Evolutionary conservation across 1,140 invertebrate genomes (phyloP).

Genomic region (Neodiprion virginianus): DNA sequence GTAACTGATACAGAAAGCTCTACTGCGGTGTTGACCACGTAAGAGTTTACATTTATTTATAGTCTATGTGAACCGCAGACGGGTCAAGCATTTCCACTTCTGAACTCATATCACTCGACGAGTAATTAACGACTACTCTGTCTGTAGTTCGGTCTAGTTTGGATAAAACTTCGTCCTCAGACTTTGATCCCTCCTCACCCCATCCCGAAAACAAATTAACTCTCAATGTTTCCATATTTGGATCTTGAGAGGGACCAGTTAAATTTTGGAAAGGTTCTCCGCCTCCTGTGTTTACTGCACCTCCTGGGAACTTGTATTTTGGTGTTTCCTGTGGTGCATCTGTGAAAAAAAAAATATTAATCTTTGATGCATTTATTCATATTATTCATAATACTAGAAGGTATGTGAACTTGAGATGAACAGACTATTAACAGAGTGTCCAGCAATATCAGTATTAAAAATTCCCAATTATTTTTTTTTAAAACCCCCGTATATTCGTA

Average conservation of each 20-base stretch:
- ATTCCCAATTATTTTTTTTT: not conserved
- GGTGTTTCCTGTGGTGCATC: slow-evolving; percentile 59
- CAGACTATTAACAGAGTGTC: slow-evolving; percentile 12
- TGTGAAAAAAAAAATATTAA: slow-evolving; percentile 37
- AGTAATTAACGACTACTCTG: slow-evolving; percentile 49
- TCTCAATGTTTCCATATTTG: slow-evolving; percentile 53
- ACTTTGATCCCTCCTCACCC: slow-evolving; percentile 53
- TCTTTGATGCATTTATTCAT: slow-evolving; percentile 11
- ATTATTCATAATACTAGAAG: slow-evolving; percentile 1
- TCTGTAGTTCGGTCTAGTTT: slow-evolving; percentile 45
- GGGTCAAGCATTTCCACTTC: slow-evolving; percentile 64
- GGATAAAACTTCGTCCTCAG: slow-evolving; percentile 42
- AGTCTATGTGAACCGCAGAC: slow-evolving; percentile 55
- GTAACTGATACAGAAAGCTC: too few relatives aligned
- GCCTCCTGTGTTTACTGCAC: slow-evolving; percentile 22
- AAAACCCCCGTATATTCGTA: too few relatives aligned
- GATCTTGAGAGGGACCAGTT: slow-evolving; percentile 30
- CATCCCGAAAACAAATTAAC: slow-evolving; percentile 57
- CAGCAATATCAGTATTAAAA: slow-evolving; percentile 21
- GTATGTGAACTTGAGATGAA: not conserved
- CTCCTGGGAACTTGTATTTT: slow-evolving; percentile 48
- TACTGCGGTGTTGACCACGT: not conserved
- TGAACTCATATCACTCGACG: slow-evolving; percentile 56
- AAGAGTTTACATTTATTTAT: slow-evolving; percentile 37
- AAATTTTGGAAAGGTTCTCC: slow-evolving; percentile 36